Evolutionary conservation across 2,888 invertebrate genomes (phyloP).

Genomic region (Dicycla oo): DNA sequence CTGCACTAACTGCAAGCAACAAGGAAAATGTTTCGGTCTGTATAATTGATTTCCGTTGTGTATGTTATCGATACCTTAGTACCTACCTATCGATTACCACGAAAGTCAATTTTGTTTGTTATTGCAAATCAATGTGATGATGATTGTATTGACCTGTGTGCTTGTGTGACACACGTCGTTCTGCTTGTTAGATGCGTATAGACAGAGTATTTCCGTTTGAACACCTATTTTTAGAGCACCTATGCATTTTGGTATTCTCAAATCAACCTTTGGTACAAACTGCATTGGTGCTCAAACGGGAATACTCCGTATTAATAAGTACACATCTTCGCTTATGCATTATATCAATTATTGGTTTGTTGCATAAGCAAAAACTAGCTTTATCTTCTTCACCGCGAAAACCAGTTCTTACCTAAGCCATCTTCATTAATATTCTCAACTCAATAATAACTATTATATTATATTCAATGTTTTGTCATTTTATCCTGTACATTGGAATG

Average conservation of each 20-base stretch:
- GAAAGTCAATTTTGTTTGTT: conserved; percentile 37
- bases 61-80: conserved; percentile 48
- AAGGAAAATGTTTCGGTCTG: conserved; percentile 51
- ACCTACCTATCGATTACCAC: conserved; percentile 14
- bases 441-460: conserved; percentile 15
- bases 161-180: not conserved
- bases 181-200: conserved; percentile 1
- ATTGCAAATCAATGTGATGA: conserved; percentile 40
- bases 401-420: not conserved
- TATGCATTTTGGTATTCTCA: too few relatives aligned
- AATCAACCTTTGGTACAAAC: too few relatives aligned
- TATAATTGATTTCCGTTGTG: conserved; percentile 54
- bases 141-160: not conserved
- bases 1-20: conserved; percentile 18
- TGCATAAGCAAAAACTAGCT: not conserved
- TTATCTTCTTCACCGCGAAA: not conserved
- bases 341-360: too few relatives aligned
- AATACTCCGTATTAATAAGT: too few relatives aligned
- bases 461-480: conserved; percentile 23
- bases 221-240: too few relatives aligned
- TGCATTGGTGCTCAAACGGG: too few relatives aligned
- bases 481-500: conserved; percentile 26
- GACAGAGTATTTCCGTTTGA: too few relatives aligned
- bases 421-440: conserved; percentile 13
- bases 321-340: too few relatives aligned